Conservation (phyloP, 64 coral and sea anemone species). For the Stichodactyla helianthus region DNA sequence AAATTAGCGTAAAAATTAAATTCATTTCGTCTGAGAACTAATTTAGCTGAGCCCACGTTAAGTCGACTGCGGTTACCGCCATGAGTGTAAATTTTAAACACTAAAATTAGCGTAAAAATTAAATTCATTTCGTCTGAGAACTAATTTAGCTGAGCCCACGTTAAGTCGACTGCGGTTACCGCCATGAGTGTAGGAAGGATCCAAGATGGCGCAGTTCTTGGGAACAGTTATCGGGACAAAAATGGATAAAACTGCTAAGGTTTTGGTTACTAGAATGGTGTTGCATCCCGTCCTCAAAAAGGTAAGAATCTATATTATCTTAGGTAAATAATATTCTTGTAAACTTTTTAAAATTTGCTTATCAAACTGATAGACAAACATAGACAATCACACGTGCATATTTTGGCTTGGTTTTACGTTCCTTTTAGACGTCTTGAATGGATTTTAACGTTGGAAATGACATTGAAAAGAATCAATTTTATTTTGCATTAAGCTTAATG, state of each 20-base stretch:
- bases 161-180: conserved; percentile 34
- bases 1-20: not conserved
- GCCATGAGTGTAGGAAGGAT: not conserved
- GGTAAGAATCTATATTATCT: conserved; percentile 33
- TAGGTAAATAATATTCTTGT: not conserved
- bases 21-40: not conserved
- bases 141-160: not conserved
- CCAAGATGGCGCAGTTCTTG: conserved; percentile 99
- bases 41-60: not conserved
- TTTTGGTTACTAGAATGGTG: conserved; percentile 92
- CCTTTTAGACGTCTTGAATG: too few relatives aligned
- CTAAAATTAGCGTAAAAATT: not conserved
- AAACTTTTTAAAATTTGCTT: not conserved
- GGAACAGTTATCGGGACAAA: conserved; percentile 97
- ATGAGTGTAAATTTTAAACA: not conserved
- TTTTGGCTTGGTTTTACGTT: too few relatives aligned
- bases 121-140: not conserved
- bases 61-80: conserved; percentile 29
- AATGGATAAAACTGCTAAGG: conserved; percentile 99
- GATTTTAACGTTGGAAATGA: too few relatives aligned
- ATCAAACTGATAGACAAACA: not conserved
- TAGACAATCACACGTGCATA: too few relatives aligned
- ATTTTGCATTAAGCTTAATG: too few relatives aligned
- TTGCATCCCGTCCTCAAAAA: conserved; percentile 83
- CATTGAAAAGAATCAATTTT: too few relatives aligned